These are phyloP conservation scores for Leptinotarsa texana DNA, from an alignment of 1,140 invertebrate genomes.

Conservation along the genomic window DNA sequence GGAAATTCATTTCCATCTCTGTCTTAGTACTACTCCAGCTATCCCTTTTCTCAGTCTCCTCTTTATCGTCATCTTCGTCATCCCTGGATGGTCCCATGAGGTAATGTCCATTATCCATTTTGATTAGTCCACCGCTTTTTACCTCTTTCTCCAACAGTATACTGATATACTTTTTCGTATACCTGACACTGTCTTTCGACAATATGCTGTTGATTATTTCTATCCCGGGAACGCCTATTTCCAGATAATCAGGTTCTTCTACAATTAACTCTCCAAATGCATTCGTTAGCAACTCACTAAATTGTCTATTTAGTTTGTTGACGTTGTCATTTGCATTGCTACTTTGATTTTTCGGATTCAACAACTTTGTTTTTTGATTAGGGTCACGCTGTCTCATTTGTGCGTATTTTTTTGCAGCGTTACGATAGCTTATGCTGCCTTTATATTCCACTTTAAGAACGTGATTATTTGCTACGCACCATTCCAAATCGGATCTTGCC, in stretches of 20 bases:
- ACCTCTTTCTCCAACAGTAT: conserved; percentile 70
- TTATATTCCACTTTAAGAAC: conserved; percentile 87
- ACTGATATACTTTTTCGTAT: conserved; percentile 67
- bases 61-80: conserved; percentile 42
- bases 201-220: conserved; percentile 68
- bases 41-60: conserved; percentile 22
- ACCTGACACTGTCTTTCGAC: conserved; percentile 65
- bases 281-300: conserved; percentile 62
- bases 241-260: conserved; percentile 71
- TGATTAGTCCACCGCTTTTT: conserved; percentile 67
- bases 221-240: conserved; percentile 68
- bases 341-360: conserved; percentile 33
- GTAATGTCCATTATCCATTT: conserved; percentile 69
- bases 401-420: conserved; percentile 73
- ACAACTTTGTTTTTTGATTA: conserved; percentile 51
- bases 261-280: conserved; percentile 71
- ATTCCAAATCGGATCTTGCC: conserved; percentile 73
- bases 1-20: conserved; percentile 23
- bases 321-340: conserved; percentile 23
- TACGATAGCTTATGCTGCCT: conserved; percentile 80
- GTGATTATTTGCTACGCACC: conserved; percentile 73
- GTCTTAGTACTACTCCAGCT: conserved; percentile 22
- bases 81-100: conserved; percentile 60
- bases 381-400: conserved; percentile 59
- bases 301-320: conserved; percentile 49